Conservation (phyloP, 2,113 vertebrate species). For the Daboia siamensis region DNA sequence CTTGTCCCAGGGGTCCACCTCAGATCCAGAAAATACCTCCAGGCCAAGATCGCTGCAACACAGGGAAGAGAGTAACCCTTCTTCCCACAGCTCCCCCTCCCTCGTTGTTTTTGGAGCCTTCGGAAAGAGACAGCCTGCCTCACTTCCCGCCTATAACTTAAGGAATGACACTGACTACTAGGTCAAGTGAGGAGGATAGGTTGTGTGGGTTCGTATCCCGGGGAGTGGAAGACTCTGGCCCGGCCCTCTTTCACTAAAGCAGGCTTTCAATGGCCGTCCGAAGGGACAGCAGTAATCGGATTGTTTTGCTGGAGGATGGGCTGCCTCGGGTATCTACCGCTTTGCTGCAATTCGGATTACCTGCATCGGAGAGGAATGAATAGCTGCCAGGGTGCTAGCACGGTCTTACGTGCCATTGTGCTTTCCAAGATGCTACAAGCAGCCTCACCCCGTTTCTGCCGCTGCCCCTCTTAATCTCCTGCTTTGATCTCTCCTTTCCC, state of each 20-base stretch:
- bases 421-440: conserved; percentile 12
- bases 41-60: background rate
- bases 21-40: background rate
- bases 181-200: background rate
- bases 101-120: background rate
- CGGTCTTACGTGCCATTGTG: conserved; percentile 18
- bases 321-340: background rate
- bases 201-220: background rate
- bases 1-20: background rate
- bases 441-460: background rate
- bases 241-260: background rate
- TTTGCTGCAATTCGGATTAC: conserved; percentile 3
- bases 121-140: background rate
- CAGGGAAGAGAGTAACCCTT: background rate
- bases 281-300: background rate
- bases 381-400: background rate
- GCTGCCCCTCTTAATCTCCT: background rate
- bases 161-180: background rate
- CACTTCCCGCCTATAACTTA: background rate
- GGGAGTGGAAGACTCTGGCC: background rate
- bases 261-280: background rate
- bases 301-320: background rate
- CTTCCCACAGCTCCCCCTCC: background rate
- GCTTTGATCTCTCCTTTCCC: conserved; percentile 19
- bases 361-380: conserved; percentile 2